Conservation (phyloP, 2,888 invertebrate species). For the Oxytorus armatus region DNA sequence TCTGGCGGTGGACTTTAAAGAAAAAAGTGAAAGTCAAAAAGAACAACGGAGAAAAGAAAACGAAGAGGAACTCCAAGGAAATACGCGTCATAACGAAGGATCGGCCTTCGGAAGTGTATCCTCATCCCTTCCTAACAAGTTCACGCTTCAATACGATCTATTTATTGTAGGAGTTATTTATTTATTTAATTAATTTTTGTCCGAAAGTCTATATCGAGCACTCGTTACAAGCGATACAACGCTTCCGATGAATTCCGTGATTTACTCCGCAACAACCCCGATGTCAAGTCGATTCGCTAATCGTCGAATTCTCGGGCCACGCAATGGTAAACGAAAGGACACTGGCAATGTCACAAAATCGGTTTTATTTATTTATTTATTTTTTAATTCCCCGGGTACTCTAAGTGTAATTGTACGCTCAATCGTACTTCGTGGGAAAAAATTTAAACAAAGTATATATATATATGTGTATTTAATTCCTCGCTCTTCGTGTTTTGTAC, state of each 20-base stretch:
- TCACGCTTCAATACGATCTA: constrained; percentile 59
- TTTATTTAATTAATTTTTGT: constrained; percentile 29
- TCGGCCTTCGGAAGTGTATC: constrained; percentile 35
- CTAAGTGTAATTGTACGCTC: background rate
- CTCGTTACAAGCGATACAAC: constrained; percentile 37
- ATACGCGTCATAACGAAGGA: constrained; percentile 32
- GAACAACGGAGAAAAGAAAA: background rate
- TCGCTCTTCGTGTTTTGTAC: constrained; percentile 15
- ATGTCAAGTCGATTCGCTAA: constrained; percentile 8
- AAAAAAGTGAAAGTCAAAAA: background rate
- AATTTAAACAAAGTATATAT: no score
- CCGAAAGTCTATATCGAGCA: background rate
- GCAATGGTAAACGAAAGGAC: constrained; percentile 23
- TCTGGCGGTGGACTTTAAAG: constrained; percentile 97
- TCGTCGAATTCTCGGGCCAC: constrained; percentile 32
- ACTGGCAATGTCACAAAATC: constrained; percentile 30
- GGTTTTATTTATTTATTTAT: constrained; percentile 7
- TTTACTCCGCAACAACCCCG: background rate
- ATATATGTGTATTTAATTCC: background rate
- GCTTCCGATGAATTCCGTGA: constrained; percentile 18
- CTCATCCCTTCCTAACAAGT: constrained; percentile 50
- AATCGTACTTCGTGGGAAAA: background rate
- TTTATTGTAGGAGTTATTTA: constrained; percentile 66
- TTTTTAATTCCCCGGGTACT: background rate
- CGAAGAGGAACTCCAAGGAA: constrained; percentile 2